Percentiles rank a stretch among this genome's conserved stretches.
Conservation (phyloP, 2,888 invertebrate genomes). For the Mythimna vitellina region DNA sequence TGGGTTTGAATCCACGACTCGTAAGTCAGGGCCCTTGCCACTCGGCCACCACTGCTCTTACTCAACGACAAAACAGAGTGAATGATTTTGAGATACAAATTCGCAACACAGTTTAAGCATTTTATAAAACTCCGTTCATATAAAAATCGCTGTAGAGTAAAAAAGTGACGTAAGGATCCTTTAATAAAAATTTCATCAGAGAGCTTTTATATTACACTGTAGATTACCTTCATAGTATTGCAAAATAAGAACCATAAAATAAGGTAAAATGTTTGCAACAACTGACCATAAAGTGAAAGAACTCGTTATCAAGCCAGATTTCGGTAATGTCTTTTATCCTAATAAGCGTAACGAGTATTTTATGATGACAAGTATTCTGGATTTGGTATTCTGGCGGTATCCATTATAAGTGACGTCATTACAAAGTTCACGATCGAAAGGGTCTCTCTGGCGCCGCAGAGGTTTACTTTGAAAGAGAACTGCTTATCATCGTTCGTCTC, state of each 20-base stretch:
- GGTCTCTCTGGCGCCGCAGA: slow-evolving; percentile 48
- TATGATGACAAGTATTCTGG: slow-evolving; percentile 41
- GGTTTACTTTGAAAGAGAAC: slow-evolving; percentile 47
- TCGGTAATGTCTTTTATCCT: slow-evolving; percentile 8
- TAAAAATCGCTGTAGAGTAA: background rate
- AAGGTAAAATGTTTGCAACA: slow-evolving; percentile 1
- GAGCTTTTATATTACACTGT: background rate
- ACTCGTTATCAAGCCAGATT: slow-evolving; percentile 22
- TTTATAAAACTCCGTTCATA: background rate
- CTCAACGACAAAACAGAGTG: background rate
- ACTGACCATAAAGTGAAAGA: slow-evolving; percentile 12
- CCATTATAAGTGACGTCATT: slow-evolving; percentile 40
- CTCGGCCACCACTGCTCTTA: too few relatives aligned
- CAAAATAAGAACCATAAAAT: slow-evolving; percentile 6
- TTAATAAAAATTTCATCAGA: slow-evolving; percentile 4
- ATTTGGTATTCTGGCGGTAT: slow-evolving; percentile 28
- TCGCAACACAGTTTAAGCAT: background rate
- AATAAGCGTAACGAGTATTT: slow-evolving; percentile 25
- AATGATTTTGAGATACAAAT: background rate
- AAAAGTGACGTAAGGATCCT: background rate
- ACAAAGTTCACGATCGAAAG: slow-evolving; percentile 37
- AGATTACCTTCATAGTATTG: background rate
- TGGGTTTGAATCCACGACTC: too few relatives aligned
- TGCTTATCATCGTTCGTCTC: slow-evolving; percentile 40
- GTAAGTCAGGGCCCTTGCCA: too few relatives aligned